Percentiles rank a stretch among this genome's conserved stretches.
phyloP scores from a whole-genome alignment of 2,113 vertebrate genomes.

The Micromys minutus region DNA sequence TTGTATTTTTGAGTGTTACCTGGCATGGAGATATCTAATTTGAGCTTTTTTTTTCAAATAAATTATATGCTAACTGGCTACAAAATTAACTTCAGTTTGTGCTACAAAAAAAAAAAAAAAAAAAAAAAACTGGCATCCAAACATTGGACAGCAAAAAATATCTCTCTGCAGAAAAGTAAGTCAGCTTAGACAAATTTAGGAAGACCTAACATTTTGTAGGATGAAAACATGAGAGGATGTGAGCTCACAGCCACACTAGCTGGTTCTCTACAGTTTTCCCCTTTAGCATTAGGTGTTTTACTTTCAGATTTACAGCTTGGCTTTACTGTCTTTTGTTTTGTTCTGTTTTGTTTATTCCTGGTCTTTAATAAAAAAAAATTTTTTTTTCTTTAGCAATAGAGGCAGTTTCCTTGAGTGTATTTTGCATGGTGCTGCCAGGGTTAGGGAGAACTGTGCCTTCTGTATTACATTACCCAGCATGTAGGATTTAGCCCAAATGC shows the following conservation, averaged over 20 bases:
- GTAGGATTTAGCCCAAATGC: neutral
- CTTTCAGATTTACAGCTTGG: neutral
- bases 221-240: neutral
- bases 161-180: constrained; percentile 42
- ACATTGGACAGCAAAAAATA: constrained; percentile 59
- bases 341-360: neutral
- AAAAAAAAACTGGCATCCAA: constrained; percentile 64
- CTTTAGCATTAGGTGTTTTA: neutral
- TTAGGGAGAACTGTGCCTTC: neutral
- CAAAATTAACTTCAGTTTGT: constrained; percentile 70
- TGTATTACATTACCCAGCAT: neutral
- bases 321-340: neutral
- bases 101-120: constrained; percentile 71
- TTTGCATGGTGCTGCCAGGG: neutral
- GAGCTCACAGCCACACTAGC: neutral
- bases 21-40: constrained; percentile 61
- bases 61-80: constrained; percentile 65
- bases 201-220: constrained; percentile 48
- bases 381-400: neutral
- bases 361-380: neutral
- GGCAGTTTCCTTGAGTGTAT: neutral
- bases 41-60: constrained; percentile 71
- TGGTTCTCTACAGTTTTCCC: neutral
- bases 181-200: constrained; percentile 56
- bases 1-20: constrained; percentile 66